Evolutionary conservation across 1,140 invertebrate genomes (phyloP), one percentile per base, ranked within the genome.

Genomic region (Caenorhabditis elegans): DNA sequence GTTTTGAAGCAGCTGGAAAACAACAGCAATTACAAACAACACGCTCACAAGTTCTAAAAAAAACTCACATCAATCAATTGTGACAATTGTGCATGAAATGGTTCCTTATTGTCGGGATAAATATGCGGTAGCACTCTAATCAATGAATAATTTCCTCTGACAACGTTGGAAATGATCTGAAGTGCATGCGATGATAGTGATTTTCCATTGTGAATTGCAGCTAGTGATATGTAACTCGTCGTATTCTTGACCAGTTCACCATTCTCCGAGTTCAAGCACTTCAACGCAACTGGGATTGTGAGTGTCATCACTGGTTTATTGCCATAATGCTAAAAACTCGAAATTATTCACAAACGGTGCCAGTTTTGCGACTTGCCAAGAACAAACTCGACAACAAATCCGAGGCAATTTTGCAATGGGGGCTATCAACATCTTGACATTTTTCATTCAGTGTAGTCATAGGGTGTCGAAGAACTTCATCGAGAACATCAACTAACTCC

Each of bases 341-440:
- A n/a, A 51, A 17, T 49, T 19, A 13, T 51, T 36, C 15, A 17
- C 15, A 6, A n/a, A n/a, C n/a, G n/a, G n/a, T n/a, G n/a, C 28
- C n/a, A 26, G 43, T 10, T 47, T 8, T 90, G 31, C 1, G 6
- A 11, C 91, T 92, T 91, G 96, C 95, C 91, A 96, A 91, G 91
- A 97, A 96, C 90, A 97, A 93, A 91, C 95, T 96, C 75, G 95
- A 95, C 86, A 97, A 94, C 70, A 97, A 93, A 92, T 97, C 96
- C 55, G 94, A 94, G 8, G 95, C 95, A 87, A 97, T 96, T 92
- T 97, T 97, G 22, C 95, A 95, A 92, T 97, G 95, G 6, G 95
- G 95, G 13, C 95, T 95, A 91, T 96, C 95, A 88, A 94, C 94
- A 91, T 95, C 94, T 78, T 90, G 90, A 13, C 83, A 47, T 24